Conservation (phyloP, 2,797 vertebrate species). For the Monodelphis domestica region DNA sequence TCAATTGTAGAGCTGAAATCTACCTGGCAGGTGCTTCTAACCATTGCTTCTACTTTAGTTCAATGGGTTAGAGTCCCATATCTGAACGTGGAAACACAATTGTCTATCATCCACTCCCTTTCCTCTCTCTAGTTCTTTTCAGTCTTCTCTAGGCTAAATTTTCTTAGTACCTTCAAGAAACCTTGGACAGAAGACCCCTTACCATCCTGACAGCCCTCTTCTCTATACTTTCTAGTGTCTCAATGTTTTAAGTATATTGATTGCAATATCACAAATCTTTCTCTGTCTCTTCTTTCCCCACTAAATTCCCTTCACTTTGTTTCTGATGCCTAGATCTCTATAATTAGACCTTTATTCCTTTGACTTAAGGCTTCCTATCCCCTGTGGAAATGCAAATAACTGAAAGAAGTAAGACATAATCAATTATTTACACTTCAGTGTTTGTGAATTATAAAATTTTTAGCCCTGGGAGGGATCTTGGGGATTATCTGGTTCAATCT, state of each 20-base stretch:
- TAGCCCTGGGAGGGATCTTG: not conserved
- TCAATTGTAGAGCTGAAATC: not conserved
- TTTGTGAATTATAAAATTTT: not conserved
- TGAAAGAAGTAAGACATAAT: not conserved
- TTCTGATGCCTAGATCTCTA: not conserved
- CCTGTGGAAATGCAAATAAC: not conserved
- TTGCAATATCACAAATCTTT: not conserved
- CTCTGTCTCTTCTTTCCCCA: not conserved
- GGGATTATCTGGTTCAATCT: not conserved
- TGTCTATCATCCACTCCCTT: not conserved
- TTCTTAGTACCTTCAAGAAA: not conserved
- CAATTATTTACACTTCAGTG: not conserved
- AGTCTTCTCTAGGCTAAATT: not conserved
- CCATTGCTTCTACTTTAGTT: not conserved
- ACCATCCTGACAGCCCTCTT: not conserved
- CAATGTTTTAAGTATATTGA: not conserved
- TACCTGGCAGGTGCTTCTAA: not conserved
- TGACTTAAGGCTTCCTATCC: constrained; percentile 45
- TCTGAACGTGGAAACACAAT: not conserved
- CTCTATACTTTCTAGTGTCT: not conserved
- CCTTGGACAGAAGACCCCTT: not conserved
- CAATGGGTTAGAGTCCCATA: no score
- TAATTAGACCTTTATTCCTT: constrained; percentile 20
- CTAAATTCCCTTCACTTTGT: not conserved
- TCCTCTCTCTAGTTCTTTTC: not conserved